Conservation (phyloP, 2,113 vertebrate species). For the Oreocharis arfaki region DNA sequence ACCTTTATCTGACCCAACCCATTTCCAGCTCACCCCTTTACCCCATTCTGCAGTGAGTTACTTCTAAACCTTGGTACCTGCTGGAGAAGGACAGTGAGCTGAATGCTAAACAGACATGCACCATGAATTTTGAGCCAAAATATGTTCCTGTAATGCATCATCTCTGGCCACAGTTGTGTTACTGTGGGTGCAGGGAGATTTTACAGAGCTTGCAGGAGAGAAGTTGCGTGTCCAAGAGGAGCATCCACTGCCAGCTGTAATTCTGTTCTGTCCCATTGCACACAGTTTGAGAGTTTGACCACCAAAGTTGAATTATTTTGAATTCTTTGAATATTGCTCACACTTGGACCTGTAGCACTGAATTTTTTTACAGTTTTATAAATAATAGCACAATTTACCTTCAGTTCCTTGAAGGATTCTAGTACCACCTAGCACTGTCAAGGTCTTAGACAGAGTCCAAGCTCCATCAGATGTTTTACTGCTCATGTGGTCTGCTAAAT, state of each 20-base stretch:
- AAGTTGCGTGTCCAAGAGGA: background rate
- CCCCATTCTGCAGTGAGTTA: background rate
- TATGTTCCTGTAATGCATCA: background rate
- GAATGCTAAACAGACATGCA: background rate
- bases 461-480: background rate
- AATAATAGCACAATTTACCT: slow-evolving; percentile 22
- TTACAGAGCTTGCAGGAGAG: background rate
- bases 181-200: background rate
- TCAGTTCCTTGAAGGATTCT: slow-evolving; percentile 32
- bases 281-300: slow-evolving; percentile 32
- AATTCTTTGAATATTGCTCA: slow-evolving; percentile 22
- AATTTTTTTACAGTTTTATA: slow-evolving; percentile 36
- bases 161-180: background rate
- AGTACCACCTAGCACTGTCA: background rate
- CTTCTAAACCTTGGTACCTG: background rate
- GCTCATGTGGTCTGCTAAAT: background rate
- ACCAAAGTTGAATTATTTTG: slow-evolving; percentile 30
- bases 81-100: background rate
- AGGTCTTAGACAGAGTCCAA: background rate
- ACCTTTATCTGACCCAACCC: background rate
- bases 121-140: background rate
- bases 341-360: slow-evolving; percentile 14
- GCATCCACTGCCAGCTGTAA: background rate
- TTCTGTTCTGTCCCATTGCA: background rate
- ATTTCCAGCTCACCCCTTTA: background rate